These are phyloP conservation scores for Semnornis frantzii DNA, from an alignment of 2,113 vertebrate species.

Conservation along the genomic window DNA sequence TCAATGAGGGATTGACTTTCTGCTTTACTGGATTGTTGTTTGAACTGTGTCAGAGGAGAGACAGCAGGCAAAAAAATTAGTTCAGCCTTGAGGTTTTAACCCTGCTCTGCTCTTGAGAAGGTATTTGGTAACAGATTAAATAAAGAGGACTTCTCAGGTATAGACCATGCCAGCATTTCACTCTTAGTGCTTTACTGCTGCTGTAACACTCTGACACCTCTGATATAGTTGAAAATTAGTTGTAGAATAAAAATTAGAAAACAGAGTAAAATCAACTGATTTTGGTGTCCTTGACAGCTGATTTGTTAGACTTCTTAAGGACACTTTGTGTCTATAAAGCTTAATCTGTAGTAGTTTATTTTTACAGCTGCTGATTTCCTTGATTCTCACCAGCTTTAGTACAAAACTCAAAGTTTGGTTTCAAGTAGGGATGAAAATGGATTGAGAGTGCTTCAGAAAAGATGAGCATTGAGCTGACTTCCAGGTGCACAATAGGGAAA, in stretches of 20 bases:
- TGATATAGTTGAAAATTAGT: background rate
- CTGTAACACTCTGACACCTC: background rate
- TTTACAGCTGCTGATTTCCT: background rate
- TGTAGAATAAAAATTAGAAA: background rate
- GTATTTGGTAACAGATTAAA: background rate
- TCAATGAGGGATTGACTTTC: background rate
- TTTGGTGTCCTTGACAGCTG: background rate
- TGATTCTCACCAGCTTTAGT: background rate
- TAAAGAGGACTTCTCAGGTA: background rate
- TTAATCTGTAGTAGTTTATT: background rate
- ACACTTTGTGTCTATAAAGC: background rate
- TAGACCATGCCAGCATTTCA: background rate
- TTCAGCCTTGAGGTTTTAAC: background rate
- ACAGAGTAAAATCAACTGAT: background rate
- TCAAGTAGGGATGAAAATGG: background rate
- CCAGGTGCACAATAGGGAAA: background rate
- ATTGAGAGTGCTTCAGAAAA: background rate
- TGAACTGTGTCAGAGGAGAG: background rate
- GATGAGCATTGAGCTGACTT: background rate
- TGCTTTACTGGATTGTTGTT: constrained; percentile 4
- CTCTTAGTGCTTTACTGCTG: background rate
- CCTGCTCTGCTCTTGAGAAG: background rate
- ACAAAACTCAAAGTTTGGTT: background rate
- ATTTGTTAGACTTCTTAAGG: background rate
- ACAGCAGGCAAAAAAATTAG: background rate